Evolutionary conservation across 2,113 vertebrate genomes (phyloP).

Genomic region (Numida meleagris): DNA sequence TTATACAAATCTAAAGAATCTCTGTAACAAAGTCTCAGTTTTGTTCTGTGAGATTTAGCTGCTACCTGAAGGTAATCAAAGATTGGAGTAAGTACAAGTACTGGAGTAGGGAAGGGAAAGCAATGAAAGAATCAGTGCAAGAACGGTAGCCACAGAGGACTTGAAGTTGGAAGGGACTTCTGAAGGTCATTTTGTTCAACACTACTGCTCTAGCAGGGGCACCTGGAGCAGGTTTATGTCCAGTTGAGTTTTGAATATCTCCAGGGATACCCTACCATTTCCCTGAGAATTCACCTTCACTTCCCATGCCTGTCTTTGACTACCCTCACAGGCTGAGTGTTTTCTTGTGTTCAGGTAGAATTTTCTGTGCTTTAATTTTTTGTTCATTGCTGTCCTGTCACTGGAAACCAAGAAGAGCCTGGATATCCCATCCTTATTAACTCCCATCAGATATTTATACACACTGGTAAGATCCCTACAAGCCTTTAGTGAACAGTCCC

Average conservation of each 20-base stretch:
- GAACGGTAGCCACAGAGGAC: neutral
- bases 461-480: rapidly evolving
- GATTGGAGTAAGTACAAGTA: neutral
- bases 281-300: neutral
- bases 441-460: neutral
- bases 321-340: rapidly evolving
- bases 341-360: neutral
- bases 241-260: neutral
- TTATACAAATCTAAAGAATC: neutral
- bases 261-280: neutral
- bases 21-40: neutral
- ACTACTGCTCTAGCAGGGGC: neutral
- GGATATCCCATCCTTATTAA: neutral
- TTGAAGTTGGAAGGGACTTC: neutral
- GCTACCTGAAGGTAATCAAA: neutral
- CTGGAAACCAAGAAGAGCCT: neutral
- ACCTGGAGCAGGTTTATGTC: neutral
- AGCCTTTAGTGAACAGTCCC: neutral
- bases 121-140: neutral
- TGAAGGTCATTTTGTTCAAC: neutral
- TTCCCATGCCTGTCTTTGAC: neutral
- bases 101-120: neutral
- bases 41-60: neutral
- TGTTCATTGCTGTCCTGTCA: neutral
- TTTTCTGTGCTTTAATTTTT: neutral